Evolutionary conservation across 2,113 vertebrate species (phyloP), one percentile per base, ranked within the genome.

Genomic region (Megaleporinus macrocephalus): DNA sequence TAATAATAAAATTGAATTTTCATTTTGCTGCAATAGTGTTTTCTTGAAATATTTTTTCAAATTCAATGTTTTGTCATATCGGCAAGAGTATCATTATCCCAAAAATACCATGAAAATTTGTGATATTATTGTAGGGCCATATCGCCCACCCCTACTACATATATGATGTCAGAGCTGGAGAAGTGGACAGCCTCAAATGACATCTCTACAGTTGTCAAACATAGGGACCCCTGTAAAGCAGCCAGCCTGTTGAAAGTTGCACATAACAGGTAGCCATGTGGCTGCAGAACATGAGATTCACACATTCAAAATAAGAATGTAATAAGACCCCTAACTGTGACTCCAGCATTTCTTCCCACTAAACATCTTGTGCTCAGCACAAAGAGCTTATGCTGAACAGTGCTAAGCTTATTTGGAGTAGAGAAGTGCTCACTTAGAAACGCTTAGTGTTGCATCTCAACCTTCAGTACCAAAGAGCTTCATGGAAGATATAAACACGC

Each of bases 261-360:
- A 84, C 88, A 88, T 83, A 91, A 89, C 91, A 91, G 87, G 88
- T 88, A 86, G 89, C 82, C 73, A 86, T 81, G 44, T 78, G 82
- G 66, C 66, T 83, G 73, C 73, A 84, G 26, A 89, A 87, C 74
- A 83, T 88, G 86, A 78, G 68, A 85, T 86, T 90, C 85, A 87
- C 89, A 89, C 85, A 30, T 86, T 69, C 5, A 79, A 81, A 76
- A 83, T 79, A 86, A 81, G 62, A 73, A 79, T 63, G 86, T 63
- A 61, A 1, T 26, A 61, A 61, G 24, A 61, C 57, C 33, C 13
- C 18, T 16, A 30, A 82, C 76, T 68, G 78, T 82, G 82, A 72
- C 76, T 61, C 84, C 85, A 55, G 36, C 72, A 89, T 83, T 79
- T 29, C 84, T 89, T 57, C 75, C 62, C 20, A 4, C 65, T 51